These are phyloP conservation scores for Lasioglossum lativentre DNA, from an alignment of 2,888 invertebrate genomes.

Conservation along the genomic window DNA sequence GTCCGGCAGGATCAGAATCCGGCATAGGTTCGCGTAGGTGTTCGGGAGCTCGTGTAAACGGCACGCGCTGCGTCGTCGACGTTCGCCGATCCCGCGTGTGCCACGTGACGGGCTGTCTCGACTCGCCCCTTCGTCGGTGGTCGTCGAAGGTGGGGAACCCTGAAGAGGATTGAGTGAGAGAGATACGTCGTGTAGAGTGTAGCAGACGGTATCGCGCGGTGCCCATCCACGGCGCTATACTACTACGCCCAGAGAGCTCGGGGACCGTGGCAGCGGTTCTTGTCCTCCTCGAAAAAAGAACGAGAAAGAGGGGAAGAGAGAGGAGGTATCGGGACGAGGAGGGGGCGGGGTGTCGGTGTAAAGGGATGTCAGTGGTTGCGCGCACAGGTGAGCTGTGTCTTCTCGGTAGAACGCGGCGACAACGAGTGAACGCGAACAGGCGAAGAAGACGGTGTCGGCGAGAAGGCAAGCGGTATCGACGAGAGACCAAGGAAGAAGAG, in stretches of 20 bases:
- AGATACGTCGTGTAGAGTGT: neutral
- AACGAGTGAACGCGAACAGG: constrained; percentile 5
- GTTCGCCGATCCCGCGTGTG: constrained; percentile 38
- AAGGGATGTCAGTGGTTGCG: constrained; percentile 35
- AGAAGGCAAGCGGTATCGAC: neutral
- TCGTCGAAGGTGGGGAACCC: neutral
- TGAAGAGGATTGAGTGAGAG: neutral
- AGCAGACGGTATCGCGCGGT: constrained; percentile 29
- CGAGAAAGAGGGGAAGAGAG: neutral
- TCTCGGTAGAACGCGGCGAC: constrained; percentile 32
- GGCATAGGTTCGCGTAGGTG: neutral
- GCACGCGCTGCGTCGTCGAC: constrained; percentile 34
- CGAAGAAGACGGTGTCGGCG: constrained; percentile 49
- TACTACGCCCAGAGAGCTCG: constrained; percentile 49
- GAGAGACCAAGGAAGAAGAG: constrained; percentile 47
- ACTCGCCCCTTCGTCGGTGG: constrained; percentile 14
- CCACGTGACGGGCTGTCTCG: constrained; percentile 51
- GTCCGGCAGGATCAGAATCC: neutral
- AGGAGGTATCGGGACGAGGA: neutral
- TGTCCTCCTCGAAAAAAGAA: constrained; percentile 21
- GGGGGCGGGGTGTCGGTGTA: neutral
- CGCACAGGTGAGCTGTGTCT: constrained; percentile 47
- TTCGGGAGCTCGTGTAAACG: constrained; percentile 6
- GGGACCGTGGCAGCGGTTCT: constrained; percentile 30
- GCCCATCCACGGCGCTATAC: constrained; percentile 52